These are phyloP conservation scores for Pyrocoelia pectoralis DNA, from an alignment of 2,888 invertebrate species.

Conservation along the genomic window DNA sequence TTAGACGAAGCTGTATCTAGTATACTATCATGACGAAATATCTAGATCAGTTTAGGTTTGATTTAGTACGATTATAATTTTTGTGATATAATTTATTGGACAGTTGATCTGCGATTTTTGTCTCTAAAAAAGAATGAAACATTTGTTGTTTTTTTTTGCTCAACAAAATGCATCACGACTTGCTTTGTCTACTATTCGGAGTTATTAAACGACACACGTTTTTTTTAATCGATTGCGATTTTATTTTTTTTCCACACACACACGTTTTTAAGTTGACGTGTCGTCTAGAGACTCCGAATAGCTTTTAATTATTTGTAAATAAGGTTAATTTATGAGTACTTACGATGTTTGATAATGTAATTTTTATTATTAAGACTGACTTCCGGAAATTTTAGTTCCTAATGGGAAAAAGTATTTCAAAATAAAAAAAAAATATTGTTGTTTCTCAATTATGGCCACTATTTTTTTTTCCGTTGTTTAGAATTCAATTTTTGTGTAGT, in stretches of 20 bases:
- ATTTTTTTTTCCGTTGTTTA: background rate
- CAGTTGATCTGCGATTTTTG: conserved; percentile 23
- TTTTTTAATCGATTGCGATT: conserved; percentile 12
- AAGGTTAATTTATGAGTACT: conserved; percentile 45
- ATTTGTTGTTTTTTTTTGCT: conserved; percentile 29
- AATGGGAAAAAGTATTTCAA: conserved; percentile 59
- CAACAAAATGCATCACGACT: conserved; percentile 26
- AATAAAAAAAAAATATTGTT: conserved; percentile 1
- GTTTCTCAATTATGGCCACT: background rate
- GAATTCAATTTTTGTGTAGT: background rate
- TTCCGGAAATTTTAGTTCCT: conserved; percentile 60
- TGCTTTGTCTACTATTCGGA: conserved; percentile 20
- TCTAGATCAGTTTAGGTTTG: conserved; percentile 41
- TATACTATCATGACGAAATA: conserved; percentile 60
- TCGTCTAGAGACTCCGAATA: conserved; percentile 20
- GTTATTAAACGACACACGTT: conserved; percentile 21
- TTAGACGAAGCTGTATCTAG: conserved; percentile 55
- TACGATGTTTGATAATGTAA: conserved; percentile 42
- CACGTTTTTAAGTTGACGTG: too few species aligned
- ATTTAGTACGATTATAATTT: conserved; percentile 25
- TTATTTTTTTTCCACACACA: conserved; percentile 11
- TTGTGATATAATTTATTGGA: conserved; percentile 37
- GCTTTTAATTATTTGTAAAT: conserved; percentile 40
- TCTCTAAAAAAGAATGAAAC: background rate
- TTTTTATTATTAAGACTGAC: conserved; percentile 60